Percentiles rank a stretch among this genome's conserved stretches.
Conservation (phyloP, 2,888 invertebrate species). For the Watsonalla cultraria region DNA sequence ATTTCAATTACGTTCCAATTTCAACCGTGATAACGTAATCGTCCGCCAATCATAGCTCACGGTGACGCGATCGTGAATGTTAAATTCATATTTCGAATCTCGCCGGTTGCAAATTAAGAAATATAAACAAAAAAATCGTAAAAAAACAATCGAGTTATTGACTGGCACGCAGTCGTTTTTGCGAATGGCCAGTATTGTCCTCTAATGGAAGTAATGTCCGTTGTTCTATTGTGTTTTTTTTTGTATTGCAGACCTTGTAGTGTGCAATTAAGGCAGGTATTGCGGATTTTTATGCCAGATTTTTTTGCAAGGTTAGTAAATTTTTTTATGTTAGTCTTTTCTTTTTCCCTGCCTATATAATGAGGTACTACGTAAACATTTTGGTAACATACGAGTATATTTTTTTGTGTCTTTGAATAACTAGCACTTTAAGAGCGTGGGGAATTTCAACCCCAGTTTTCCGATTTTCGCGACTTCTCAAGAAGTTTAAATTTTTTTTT, state of each 20-base stretch:
- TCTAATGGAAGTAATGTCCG: conserved; percentile 28
- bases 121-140: conserved; percentile 4
- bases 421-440: no score
- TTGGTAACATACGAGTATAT: no score
- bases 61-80: conserved; percentile 3
- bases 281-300: not conserved
- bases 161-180: conserved; percentile 44
- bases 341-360: no score
- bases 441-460: no score
- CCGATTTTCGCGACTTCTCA: no score
- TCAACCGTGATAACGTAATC: conserved; percentile 25
- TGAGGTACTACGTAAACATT: no score
- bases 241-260: conserved; percentile 22
- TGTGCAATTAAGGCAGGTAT: conserved; percentile 12
- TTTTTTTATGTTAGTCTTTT: not conserved
- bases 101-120: not conserved
- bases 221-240: conserved; percentile 27
- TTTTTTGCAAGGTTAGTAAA: not conserved
- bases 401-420: no score
- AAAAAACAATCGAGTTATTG: conserved; percentile 44
- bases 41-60: conserved; percentile 19
- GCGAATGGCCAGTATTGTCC: conserved; percentile 36
- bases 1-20: conserved; percentile 31
- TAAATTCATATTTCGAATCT: conserved; percentile 7
- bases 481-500: no score